Evolutionary conservation across 2,888 invertebrate genomes (phyloP).

Genomic region (Eudasyphora cyanicolor): DNA sequence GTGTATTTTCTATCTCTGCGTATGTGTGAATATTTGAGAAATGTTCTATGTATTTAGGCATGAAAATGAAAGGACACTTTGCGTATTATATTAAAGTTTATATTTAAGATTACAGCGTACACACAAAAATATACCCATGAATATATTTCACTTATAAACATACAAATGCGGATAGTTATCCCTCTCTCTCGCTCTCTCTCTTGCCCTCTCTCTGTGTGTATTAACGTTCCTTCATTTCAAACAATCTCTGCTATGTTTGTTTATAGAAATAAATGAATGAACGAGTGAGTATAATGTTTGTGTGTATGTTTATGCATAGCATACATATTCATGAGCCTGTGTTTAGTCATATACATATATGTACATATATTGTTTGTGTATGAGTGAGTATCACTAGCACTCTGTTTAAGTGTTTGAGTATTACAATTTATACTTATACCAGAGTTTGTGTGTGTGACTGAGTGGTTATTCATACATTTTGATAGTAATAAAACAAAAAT

Average conservation of each 20-base stretch:
- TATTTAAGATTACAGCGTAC: slow-evolving; percentile 4
- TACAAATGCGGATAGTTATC: background rate
- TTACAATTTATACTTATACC: background rate
- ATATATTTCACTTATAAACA: background rate
- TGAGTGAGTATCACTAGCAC: background rate
- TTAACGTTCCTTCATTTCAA: background rate
- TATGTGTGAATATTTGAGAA: background rate
- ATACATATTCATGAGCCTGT: background rate
- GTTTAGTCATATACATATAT: background rate
- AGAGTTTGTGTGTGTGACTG: background rate
- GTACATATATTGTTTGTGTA: no score
- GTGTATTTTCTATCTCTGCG: background rate
- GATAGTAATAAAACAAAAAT: slow-evolving; percentile 30
- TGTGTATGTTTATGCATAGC: background rate
- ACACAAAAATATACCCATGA: background rate
- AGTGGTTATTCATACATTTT: background rate
- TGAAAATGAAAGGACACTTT: slow-evolving; percentile 27
- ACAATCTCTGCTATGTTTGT: slow-evolving; percentile 12
- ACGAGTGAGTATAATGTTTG: background rate
- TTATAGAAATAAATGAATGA: slow-evolving; percentile 27
- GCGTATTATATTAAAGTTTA: slow-evolving; percentile 31
- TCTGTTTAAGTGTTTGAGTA: background rate
- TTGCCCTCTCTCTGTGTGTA: background rate
- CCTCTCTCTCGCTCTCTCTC: no score
- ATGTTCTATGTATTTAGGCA: slow-evolving; percentile 6